Evolutionary conservation across 2,113 vertebrate genomes (phyloP).

Genomic region (Emberiza fucata): DNA sequence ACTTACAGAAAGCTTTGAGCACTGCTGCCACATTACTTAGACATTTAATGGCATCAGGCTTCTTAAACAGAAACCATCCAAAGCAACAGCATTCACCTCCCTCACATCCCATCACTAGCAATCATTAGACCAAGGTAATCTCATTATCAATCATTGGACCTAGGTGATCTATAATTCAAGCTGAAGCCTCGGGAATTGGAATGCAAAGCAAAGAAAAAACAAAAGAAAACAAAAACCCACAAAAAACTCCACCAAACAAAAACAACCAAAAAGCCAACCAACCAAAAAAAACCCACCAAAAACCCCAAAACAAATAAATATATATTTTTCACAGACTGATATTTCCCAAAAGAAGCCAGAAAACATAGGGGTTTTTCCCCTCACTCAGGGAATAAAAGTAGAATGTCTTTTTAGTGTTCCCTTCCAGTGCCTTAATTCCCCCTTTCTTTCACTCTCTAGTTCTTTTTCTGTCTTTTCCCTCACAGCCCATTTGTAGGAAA

Average conservation of each 20-base stretch:
- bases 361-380: fast-evolving
- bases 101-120: background rate
- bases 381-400: background rate
- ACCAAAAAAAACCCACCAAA: background rate
- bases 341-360: background rate
- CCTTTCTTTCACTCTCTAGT: background rate
- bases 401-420: background rate
- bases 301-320: background rate
- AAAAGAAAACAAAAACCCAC: background rate
- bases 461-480: background rate
- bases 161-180: background rate
- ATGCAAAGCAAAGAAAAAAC: background rate
- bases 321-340: background rate
- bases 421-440: background rate
- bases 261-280: background rate
- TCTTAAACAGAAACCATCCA: background rate
- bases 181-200: background rate
- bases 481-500: background rate
- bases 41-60: background rate
- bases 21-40: background rate
- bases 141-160: background rate
- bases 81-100: background rate
- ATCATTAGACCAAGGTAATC: background rate
- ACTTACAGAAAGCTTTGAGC: background rate
- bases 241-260: background rate